A percentile compares a stretch with the other conserved stretches of the same genome.
Conservation (phyloP, 2,797 vertebrate genomes). For the Glossophaga mutica region DNA sequence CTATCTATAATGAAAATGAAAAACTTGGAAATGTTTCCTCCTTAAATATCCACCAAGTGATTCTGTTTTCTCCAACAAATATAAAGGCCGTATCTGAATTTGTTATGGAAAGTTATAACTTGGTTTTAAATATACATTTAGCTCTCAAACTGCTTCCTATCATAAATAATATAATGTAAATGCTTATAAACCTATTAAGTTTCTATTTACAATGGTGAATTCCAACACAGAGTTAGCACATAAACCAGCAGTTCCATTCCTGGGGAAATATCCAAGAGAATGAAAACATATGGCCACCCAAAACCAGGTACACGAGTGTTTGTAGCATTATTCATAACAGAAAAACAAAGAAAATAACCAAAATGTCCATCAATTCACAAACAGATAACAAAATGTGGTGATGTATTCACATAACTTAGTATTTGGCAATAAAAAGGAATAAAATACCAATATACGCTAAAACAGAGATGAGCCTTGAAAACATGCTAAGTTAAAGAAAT, state of each 20-base stretch:
- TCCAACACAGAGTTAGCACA: neutral
- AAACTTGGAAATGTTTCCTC: neutral
- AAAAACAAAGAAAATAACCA: neutral
- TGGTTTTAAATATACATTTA: conserved; percentile 2
- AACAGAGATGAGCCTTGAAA: neutral
- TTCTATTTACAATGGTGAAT: conserved; percentile 1
- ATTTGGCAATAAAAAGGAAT: conserved; percentile 23
- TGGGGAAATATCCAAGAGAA: neutral
- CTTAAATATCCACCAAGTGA: neutral
- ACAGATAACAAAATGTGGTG: neutral
- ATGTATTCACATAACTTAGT: neutral
- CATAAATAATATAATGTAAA: conserved; percentile 4
- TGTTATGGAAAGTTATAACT: neutral
- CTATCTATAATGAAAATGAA: neutral
- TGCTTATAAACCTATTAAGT: neutral
- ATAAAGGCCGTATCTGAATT: neutral
- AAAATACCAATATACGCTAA: neutral
- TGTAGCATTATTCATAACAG: neutral
- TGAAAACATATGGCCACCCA: neutral
- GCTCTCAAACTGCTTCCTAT: neutral
- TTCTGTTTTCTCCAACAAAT: neutral
- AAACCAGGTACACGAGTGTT: neutral
- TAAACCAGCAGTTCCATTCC: neutral
- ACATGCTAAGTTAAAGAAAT: neutral
- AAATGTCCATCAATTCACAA: neutral